Base-by-base conservation (phyloP, 2,888 invertebrate genomes). In the Nomada fabriciana region DNA sequence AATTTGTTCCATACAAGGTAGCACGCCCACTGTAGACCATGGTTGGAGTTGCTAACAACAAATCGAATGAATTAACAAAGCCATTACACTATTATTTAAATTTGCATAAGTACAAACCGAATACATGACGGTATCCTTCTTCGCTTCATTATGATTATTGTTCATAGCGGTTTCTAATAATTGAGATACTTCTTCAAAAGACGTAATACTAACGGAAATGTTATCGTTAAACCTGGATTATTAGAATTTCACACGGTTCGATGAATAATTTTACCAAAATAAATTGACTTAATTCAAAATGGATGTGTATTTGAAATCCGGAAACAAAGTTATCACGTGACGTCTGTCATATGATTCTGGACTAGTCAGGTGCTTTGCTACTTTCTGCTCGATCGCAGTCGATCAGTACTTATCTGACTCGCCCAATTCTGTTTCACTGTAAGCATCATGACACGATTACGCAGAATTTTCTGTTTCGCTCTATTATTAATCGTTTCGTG, bases 21-120 rank as follows among this genome's bases (percentile, higher is more conserved):
- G 94, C 5, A 95, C 95, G 15, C 93, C 94, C 13, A 90, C 86
- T n/a, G 96, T 95, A 89, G 95, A 96, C 96, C 96, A 96, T 95
- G 97, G 96, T 95, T 97, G 97, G 79, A 97, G 95, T 97, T 97
- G 97, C 96, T 96, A 64, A 76, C 20, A 70, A 59, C 43, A 43
- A 50, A 55, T 3, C n/a, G 36, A 43, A 13, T 23, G 18, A 52
- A 70, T 59, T 59, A 47, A 57, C 47, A 18, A 1, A 10, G 67
- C 57, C 52, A 53, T 59, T 43, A 59, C 25, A 36, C 7, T 36
- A 5, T 36, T 25, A 9, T 20, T 53, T 63, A 15, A 50, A 25
- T 10, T 20, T 7, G 1, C 15, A 18, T 0, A 42, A 68, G 20
- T 69, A 78, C 76, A 29, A 70, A 86, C 86, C 42, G 86, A 86